Base-by-base conservation (phyloP, 1,140 invertebrate species). In the Achatina immaculata region DNA sequence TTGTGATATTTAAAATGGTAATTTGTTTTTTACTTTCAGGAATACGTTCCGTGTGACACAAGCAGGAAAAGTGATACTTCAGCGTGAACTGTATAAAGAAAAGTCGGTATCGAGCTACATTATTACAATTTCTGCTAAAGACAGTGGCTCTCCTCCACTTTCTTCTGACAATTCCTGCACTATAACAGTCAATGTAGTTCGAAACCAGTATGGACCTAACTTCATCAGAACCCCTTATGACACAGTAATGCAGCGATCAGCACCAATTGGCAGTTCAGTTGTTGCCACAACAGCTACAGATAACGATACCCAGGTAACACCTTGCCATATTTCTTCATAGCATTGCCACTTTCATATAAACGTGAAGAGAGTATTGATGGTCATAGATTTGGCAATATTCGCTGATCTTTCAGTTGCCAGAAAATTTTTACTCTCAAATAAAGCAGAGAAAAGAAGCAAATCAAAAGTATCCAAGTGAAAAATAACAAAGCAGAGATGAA, bases 101-200 rank as follows among this genome's bases (percentile, higher is more conserved):
- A n/a, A 16, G 16, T 31, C 76, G 43, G 1, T 19, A 16, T 45
- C 7, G 1, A 7, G 14, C 7, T 78, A 68, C 34, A 36, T 48
- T 34, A 21, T 78, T 36, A 0, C 45, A 28, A 68, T 78, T 38
- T 1, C 24, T 31, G 76, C 76, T 31, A 36, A 31, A 78, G 76
- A 78, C 42, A 68, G 24, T 9, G 76, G 58, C 1, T 6, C 38
- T n/a, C 16, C 31, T 16, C 28, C 38, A 28, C 38, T 66, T 1
- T 16, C 19, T 45, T 1, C 58, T 45, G 36, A 34, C 19, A 68
- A 43, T n/a, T 45, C 66, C 28, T 95, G 95, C 1, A 95, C 95
- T 1, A 93, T 98, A 0, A 95, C 95, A 4, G 94, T 98, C 0
- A 96, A 94, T 86, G 95, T 98, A 9, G 42, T 95, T 69, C 95